Conservation (phyloP, 2,113 vertebrate genomes). For the Diglossa brunneiventris region DNA sequence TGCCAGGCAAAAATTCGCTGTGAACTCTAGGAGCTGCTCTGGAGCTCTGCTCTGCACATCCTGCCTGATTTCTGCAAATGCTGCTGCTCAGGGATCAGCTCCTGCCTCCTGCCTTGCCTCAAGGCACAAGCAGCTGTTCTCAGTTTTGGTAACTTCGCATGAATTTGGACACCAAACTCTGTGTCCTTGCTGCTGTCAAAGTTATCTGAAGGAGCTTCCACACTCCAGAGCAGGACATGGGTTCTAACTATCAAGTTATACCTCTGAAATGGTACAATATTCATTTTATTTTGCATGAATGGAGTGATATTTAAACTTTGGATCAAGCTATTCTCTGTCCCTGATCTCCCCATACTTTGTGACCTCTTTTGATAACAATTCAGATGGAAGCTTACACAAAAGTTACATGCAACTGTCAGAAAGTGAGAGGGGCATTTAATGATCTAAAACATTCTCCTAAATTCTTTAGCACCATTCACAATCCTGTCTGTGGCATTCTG, state of each 20-base stretch:
- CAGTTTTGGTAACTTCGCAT: not conserved
- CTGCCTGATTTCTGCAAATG: not conserved
- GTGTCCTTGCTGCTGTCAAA: not conserved
- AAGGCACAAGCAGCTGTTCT: not conserved
- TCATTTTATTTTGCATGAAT: not conserved
- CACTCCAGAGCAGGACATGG: not conserved
- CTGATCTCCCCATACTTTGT: not conserved
- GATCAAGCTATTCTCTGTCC: not conserved
- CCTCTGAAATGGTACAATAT: not conserved
- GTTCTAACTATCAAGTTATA: not conserved
- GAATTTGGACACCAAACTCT: not conserved
- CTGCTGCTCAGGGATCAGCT: not conserved
- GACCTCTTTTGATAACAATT: not conserved
- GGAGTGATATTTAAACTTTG: not conserved
- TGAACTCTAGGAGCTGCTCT: not conserved
- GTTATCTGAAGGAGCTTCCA: not conserved
- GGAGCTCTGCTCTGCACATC: not conserved
- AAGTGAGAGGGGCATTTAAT: not conserved
- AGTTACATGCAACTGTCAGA: not conserved
- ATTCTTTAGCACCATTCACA: not conserved
- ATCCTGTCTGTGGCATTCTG: not conserved
- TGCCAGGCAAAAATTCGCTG: constrained; percentile 9
- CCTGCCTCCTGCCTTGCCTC: not conserved
- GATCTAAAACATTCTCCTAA: not conserved
- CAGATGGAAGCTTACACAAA: not conserved